Percentiles rank a stretch among this genome's conserved stretches.
Evolutionary conservation across 2,113 vertebrate genomes (phyloP).

Genomic region (Rhynchomys soricoides): DNA sequence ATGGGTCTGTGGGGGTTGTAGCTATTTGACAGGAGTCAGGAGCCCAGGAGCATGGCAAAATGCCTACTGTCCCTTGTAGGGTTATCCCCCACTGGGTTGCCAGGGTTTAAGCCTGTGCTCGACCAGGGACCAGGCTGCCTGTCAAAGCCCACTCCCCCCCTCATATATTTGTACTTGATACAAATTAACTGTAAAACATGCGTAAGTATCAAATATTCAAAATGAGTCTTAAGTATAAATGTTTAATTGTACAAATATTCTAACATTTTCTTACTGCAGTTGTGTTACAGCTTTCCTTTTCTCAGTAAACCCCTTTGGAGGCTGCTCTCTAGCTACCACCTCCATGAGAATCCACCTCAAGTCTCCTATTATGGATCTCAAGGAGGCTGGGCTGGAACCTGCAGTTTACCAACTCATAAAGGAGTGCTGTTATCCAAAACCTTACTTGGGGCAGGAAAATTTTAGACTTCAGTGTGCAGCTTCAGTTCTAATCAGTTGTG

Average conservation of each 20-base stretch:
- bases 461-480: not conserved
- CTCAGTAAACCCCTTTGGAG: rapidly evolving
- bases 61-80: too few relatives aligned
- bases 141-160: too few relatives aligned
- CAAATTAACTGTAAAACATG: not conserved
- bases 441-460: not conserved
- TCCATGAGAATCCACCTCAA: not conserved
- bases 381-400: too few relatives aligned
- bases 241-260: not conserved
- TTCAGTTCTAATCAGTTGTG: not conserved
- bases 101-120: too few relatives aligned
- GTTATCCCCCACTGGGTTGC: too few relatives aligned
- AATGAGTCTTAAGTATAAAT: not conserved
- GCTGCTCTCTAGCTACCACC: not conserved
- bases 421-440: too few relatives aligned
- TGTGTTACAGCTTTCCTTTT: not conserved
- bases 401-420: not conserved
- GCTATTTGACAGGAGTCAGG: too few relatives aligned
- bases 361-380: not conserved
- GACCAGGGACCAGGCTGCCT: too few relatives aligned
- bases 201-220: not conserved
- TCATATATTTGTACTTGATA: not conserved
- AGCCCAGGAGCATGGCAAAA: too few relatives aligned
- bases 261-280: not conserved
- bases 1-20: too few relatives aligned